Conservation (phyloP, 2,888 invertebrate genomes). For the Linyphia triangularis region DNA sequence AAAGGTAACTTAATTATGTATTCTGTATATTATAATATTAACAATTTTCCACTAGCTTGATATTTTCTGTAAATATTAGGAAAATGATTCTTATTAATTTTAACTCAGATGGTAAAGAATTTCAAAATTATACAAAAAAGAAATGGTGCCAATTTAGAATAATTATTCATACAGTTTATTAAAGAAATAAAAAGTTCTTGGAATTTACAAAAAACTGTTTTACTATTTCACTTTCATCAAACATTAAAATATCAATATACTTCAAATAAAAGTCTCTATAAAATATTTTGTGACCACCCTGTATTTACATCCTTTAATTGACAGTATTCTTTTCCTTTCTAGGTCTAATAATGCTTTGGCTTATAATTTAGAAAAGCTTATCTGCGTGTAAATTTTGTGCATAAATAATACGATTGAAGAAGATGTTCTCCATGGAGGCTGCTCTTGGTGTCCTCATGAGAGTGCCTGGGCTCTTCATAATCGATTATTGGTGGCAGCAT, state of each 20-base stretch:
- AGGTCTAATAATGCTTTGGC: not conserved
- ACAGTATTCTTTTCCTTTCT: not conserved
- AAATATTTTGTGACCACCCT: not conserved
- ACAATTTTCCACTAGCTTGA: too few species aligned
- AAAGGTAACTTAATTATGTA: too few species aligned
- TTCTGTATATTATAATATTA: too few species aligned
- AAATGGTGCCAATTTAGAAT: too few species aligned
- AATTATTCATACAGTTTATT: too few species aligned
- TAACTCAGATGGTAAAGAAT: too few species aligned
- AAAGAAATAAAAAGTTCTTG: not conserved
- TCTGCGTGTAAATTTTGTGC: not conserved
- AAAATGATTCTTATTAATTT: too few species aligned
- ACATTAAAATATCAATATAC: too few species aligned
- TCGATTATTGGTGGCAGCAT: slow-evolving; percentile 81
- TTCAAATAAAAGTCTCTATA: not conserved
- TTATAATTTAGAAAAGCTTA: not conserved
- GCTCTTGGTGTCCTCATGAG: slow-evolving; percentile 80
- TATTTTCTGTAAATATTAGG: too few species aligned
- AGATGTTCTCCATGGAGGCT: slow-evolving; percentile 68
- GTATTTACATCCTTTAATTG: not conserved
- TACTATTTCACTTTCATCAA: too few species aligned
- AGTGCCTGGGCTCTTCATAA: slow-evolving; percentile 81
- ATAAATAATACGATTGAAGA: not conserved
- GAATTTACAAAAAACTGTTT: too few species aligned
- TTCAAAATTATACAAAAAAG: not conserved